A percentile compares a stretch with the other conserved stretches of the same genome.
phyloP scores from a whole-genome alignment of 2,797 vertebrate species.

The Sebastes diploproa region DNA sequence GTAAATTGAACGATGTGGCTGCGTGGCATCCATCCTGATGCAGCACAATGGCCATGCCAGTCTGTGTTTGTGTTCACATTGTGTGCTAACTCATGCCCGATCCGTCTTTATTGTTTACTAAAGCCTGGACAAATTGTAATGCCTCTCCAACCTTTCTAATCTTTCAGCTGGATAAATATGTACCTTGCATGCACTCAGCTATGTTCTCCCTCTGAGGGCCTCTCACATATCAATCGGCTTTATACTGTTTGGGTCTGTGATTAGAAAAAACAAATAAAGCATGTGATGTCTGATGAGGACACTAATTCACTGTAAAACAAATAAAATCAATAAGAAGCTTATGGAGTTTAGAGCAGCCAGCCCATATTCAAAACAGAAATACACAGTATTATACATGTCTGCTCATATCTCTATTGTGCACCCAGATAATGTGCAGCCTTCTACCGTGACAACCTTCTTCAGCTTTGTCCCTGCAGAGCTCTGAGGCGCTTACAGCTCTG shows the following conservation, averaged over 20 bases:
- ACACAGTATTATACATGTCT: background rate
- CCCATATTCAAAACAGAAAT: background rate
- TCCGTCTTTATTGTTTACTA: constrained; percentile 64
- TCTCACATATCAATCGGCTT: constrained; percentile 33
- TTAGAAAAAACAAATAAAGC: constrained; percentile 40
- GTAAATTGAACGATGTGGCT: constrained; percentile 8
- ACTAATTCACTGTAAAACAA: constrained; percentile 13
- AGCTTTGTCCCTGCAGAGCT: constrained; percentile 20
- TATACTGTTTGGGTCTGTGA: constrained; percentile 30
- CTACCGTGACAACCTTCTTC: constrained; percentile 29
- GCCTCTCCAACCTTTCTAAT: constrained; percentile 50
- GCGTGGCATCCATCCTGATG: constrained; percentile 20
- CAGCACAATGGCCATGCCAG: constrained; percentile 39
- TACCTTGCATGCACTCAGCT: constrained; percentile 42
- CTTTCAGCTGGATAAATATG: constrained; percentile 80
- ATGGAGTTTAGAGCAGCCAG: background rate
- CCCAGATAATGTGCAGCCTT: constrained; percentile 1
- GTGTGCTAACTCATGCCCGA: constrained; percentile 46
- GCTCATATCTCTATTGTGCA: background rate
- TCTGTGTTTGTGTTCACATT: constrained; percentile 56
- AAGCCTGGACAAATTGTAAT: constrained; percentile 56
- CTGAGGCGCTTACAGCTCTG: background rate
- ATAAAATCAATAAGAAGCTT: constrained; percentile 21
- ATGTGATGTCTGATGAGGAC: background rate
- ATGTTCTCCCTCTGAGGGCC: constrained; percentile 5